phyloP scores from a whole-genome alignment of 2,888 invertebrate genomes.

The Spodoptera littoralis region DNA sequence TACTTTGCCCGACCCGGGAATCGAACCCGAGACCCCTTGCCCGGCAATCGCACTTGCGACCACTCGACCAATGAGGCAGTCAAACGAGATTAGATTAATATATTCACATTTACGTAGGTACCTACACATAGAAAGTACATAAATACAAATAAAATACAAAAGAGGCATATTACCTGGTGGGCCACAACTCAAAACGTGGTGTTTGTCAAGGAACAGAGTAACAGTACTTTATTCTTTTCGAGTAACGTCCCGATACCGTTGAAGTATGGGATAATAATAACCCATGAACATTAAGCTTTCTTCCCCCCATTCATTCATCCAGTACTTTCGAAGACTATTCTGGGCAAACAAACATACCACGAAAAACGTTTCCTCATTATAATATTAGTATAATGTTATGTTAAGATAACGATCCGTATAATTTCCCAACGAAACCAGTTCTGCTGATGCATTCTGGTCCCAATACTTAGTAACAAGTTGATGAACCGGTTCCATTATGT shows the following conservation, averaged over 20 bases:
- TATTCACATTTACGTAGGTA: constrained; percentile 25
- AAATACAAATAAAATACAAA: constrained; percentile 62
- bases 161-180: constrained; percentile 65
- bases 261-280: no score
- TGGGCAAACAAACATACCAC: no score
- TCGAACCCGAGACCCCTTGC: no score
- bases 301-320: no score
- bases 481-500: constrained; percentile 7
- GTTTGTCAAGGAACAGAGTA: constrained; percentile 67
- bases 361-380: no score
- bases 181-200: constrained; percentile 64
- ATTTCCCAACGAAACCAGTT: constrained; percentile 15
- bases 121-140: constrained; percentile 25
- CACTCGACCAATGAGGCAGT: no score
- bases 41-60: no score
- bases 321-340: no score
- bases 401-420: constrained; percentile 20
- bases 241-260: no score
- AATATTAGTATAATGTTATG: not conserved
- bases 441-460: constrained; percentile 7
- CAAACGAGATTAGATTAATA: constrained; percentile 53
- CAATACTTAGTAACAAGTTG: constrained; percentile 8
- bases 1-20: no score
- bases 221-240: constrained; percentile 32
- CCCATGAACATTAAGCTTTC: no score